These are phyloP conservation scores for Chymomyza costata DNA, from an alignment of 1,140 invertebrate genomes.

Conservation along the genomic window DNA sequence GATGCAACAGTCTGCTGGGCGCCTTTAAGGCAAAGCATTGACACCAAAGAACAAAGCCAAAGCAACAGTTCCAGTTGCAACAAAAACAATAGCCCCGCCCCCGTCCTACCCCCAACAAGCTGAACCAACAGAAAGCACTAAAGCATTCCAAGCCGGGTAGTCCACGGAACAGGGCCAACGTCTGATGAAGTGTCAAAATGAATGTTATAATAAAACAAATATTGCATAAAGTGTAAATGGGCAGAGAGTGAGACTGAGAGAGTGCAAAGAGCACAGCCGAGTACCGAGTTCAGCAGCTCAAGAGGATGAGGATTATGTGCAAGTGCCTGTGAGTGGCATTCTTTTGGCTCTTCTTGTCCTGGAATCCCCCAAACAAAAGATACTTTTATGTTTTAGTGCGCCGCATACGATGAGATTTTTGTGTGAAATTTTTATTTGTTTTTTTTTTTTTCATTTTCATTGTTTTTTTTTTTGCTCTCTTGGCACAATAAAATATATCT, in stretches of 20 bases:
- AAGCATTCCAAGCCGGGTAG: too few relatives aligned
- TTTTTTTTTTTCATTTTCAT: conserved; percentile 16
- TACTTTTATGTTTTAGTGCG: conserved; percentile 34
- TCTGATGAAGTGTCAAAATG: conserved; percentile 72
- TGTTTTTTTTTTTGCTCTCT: too few relatives aligned
- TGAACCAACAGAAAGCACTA: conserved; percentile 21
- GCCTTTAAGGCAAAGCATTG: conserved; percentile 71
- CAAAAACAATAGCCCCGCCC: conserved; percentile 21
- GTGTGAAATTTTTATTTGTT: conserved; percentile 37
- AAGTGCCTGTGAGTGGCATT: conserved; percentile 3
- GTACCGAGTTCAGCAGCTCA: too few relatives aligned
- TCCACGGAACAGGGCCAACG: conserved; percentile 62
- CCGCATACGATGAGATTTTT: conserved; percentile 46
- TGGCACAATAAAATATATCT: too few relatives aligned
- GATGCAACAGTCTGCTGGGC: conserved; percentile 10
- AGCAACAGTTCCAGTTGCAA: conserved; percentile 17
- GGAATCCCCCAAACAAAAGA: conserved; percentile 40
- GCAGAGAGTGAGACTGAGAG: conserved; percentile 2
- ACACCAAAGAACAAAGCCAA: conserved; percentile 63
- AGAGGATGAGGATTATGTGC: too few relatives aligned
- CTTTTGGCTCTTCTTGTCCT: conserved; percentile 12
- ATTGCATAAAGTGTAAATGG: conserved; percentile 15
- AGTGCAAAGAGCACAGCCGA: background rate
- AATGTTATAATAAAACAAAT: conserved; percentile 70
- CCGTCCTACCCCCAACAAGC: too few relatives aligned